phyloP scores from a whole-genome alignment of 2,888 invertebrate genomes.

The Calameuta idolon region DNA sequence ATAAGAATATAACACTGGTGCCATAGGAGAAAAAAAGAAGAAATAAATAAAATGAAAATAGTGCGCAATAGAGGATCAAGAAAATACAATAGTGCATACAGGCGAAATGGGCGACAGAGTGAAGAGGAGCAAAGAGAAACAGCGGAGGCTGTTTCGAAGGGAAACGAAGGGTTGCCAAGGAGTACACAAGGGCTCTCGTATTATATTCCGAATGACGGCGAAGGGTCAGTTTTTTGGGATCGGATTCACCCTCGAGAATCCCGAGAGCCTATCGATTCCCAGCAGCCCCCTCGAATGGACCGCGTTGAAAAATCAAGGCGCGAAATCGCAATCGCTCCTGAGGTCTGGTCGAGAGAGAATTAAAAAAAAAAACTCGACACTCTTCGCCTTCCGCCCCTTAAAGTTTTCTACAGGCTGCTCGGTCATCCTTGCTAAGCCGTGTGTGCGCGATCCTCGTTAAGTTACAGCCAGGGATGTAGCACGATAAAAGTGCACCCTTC shows the following conservation, averaged over 20 bases:
- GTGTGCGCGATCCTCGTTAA: background rate
- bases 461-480: background rate
- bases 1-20: background rate
- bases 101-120: background rate
- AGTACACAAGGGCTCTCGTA: background rate
- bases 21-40: background rate
- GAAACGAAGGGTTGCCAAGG: background rate
- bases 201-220: background rate
- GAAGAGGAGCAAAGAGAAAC: background rate
- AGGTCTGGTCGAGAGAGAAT: constrained; percentile 36
- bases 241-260: background rate
- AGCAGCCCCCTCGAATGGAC: constrained; percentile 27
- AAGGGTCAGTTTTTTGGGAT: background rate
- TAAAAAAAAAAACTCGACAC: constrained; percentile 24
- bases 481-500: background rate
- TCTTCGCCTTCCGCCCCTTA: background rate
- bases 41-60: background rate
- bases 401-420: background rate
- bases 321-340: constrained; percentile 45
- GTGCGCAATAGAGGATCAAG: no score
- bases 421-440: background rate
- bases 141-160: background rate
- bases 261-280: background rate
- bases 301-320: constrained; percentile 44
- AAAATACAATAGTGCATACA: no score